A percentile compares a stretch with the other conserved stretches of the same genome.
These are phyloP conservation scores for Heliconius eleuchia DNA, from an alignment of 1,140 invertebrate species.

Conservation along the genomic window DNA sequence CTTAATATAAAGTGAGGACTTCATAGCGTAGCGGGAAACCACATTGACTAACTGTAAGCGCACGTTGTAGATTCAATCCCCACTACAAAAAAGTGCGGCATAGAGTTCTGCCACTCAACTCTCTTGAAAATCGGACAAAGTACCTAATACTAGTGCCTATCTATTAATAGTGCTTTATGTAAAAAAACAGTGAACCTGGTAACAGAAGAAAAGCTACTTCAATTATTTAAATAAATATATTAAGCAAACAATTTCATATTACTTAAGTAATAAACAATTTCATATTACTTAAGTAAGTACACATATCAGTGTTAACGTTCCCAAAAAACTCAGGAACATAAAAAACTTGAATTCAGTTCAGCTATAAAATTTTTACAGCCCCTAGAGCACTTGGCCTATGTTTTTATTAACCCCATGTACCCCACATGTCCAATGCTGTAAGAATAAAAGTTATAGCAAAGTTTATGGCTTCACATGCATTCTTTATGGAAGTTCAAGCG, in stretches of 20 bases:
- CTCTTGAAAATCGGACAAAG: too few relatives aligned
- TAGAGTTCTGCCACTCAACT: too few relatives aligned
- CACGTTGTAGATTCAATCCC: too few relatives aligned
- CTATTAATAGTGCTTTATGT: too few relatives aligned
- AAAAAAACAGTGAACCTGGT: too few relatives aligned
- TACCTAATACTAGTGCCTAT: too few relatives aligned
- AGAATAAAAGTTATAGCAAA: conserved; percentile 21
- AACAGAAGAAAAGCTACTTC: too few relatives aligned
- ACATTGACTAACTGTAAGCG: too few relatives aligned
- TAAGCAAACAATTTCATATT: neutral
- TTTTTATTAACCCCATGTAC: conserved; percentile 34
- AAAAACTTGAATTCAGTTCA: conserved; percentile 26
- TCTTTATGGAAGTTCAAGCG: conserved; percentile 14
- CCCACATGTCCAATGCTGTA: conserved; percentile 28
- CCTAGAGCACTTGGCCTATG: conserved; percentile 31
- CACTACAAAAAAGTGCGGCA: too few relatives aligned
- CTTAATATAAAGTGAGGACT: too few relatives aligned
- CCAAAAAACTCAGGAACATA: conserved; percentile 27
- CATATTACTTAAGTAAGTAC: neutral
- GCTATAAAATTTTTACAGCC: conserved; percentile 35
- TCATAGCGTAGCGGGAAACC: too few relatives aligned
- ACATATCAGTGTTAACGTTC: neutral
- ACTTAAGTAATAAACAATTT: neutral
- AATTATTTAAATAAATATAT: too few relatives aligned
- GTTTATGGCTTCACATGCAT: conserved; percentile 19